Percentiles rank a stretch among this genome's conserved stretches.
These are phyloP conservation scores for Leptodactylus fallax DNA, from an alignment of 2,797 vertebrate species.

Conservation along the genomic window DNA sequence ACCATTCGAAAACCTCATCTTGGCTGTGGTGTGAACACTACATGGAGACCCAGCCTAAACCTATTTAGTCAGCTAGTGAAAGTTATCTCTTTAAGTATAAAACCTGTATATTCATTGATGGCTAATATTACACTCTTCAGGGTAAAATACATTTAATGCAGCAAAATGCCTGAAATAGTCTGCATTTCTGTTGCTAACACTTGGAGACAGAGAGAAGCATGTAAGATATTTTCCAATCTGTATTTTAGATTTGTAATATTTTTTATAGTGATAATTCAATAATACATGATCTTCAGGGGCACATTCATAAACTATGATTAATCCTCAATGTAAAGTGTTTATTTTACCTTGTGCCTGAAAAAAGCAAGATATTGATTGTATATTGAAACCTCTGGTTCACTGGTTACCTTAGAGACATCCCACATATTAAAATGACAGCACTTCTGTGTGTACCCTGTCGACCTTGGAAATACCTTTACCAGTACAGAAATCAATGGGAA, in stretches of 20 bases:
- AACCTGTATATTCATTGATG: neutral
- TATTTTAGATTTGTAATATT: conserved; percentile 26
- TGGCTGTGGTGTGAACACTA: too few species aligned
- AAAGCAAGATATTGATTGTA: conserved; percentile 47
- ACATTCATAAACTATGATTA: conserved; percentile 40
- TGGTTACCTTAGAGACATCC: conserved; percentile 51
- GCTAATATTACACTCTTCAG: neutral
- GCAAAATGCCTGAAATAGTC: neutral
- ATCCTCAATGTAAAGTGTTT: conserved; percentile 30
- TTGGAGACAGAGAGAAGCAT: neutral
- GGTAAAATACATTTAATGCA: neutral
- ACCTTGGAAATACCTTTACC: conserved; percentile 45
- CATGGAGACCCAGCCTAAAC: neutral
- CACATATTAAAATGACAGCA: conserved; percentile 49
- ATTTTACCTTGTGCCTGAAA: conserved; percentile 33
- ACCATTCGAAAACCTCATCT: too few species aligned
- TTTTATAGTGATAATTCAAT: conserved; percentile 14
- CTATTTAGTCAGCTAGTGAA: neutral
- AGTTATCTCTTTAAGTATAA: neutral
- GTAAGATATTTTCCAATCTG: neutral
- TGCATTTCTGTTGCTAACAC: neutral
- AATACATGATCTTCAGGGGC: conserved; percentile 11
- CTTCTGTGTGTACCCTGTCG: conserved; percentile 30
- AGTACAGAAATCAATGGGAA: conserved; percentile 33
- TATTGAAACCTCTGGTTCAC: conserved; percentile 46